phyloP scores from a whole-genome alignment of 2,797 vertebrate genomes.

The Synaphobranchus kaupii region DNA sequence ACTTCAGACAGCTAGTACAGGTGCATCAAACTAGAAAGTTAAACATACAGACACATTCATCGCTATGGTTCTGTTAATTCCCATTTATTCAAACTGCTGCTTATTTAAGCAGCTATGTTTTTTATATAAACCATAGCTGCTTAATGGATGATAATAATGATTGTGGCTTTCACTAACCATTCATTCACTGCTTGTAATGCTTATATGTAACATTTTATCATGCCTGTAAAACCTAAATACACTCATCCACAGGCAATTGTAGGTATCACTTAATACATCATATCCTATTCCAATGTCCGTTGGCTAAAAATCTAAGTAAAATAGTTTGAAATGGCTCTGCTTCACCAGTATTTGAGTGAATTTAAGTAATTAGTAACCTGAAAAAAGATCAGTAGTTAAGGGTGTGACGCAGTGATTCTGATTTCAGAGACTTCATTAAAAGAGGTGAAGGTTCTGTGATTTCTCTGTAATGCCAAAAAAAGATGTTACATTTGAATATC shows the following conservation, averaged over 20 bases:
- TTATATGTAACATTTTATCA: neutral
- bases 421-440: slow-evolving; percentile 45
- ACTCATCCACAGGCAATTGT: neutral
- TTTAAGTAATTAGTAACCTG: neutral
- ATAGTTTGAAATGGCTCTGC: neutral
- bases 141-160: neutral
- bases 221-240: neutral
- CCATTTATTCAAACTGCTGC: slow-evolving; percentile 31
- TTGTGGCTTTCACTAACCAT: neutral
- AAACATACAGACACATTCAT: slow-evolving; percentile 34
- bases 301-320: neutral
- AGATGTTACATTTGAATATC: slow-evolving; percentile 51
- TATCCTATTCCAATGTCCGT: neutral
- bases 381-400: neutral
- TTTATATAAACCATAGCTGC: neutral
- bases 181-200: neutral
- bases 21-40: slow-evolving; percentile 41
- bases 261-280: neutral
- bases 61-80: slow-evolving; percentile 51
- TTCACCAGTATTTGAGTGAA: neutral
- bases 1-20: slow-evolving; percentile 44
- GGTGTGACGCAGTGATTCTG: neutral
- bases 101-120: too few relatives aligned
- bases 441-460: slow-evolving; percentile 37
- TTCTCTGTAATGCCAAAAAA: slow-evolving; percentile 23